A percentile compares a stretch with the other conserved stretches of the same genome.
phyloP scores from a whole-genome alignment of 2,888 invertebrate species.

The Orthonevra nobilis region DNA sequence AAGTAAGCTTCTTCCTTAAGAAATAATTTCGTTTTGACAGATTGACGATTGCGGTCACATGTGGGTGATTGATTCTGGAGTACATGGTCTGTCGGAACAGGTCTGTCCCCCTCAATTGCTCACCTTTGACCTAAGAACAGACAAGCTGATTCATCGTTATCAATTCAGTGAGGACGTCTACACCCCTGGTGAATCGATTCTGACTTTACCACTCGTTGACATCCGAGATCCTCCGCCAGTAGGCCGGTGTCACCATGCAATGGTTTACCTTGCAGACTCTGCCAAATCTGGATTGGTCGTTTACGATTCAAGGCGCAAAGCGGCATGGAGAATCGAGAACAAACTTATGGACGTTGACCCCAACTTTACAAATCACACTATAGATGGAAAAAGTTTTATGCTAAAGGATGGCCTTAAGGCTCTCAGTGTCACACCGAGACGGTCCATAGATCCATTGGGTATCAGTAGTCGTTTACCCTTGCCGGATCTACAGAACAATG shows the following conservation, averaged over 20 bases:
- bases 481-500: constrained; percentile 46
- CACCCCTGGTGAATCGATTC: constrained; percentile 74
- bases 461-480: constrained; percentile 15
- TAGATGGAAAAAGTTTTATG: constrained; percentile 83
- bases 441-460: background rate
- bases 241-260: constrained; percentile 81
- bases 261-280: constrained; percentile 85
- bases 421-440: constrained; percentile 78
- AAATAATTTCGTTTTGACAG: constrained; percentile 76
- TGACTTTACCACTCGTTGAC: constrained; percentile 80
- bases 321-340: constrained; percentile 83
- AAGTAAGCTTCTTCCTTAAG: too few species aligned
- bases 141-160: constrained; percentile 81
- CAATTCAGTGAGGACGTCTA: constrained; percentile 74
- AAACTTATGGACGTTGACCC: constrained; percentile 82
- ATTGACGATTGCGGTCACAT: constrained; percentile 84
- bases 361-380: constrained; percentile 81
- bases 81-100: constrained; percentile 82
- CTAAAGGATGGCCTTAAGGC: constrained; percentile 86
- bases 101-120: constrained; percentile 87
- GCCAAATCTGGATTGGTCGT: constrained; percentile 83
- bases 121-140: constrained; percentile 85
- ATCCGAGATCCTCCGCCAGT: constrained; percentile 80
- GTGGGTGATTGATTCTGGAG: constrained; percentile 85
- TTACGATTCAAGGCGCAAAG: constrained; percentile 81